A percentile compares a stretch with the other conserved stretches of the same genome.
Evolutionary conservation across 2,113 vertebrate species (phyloP).

Genomic region (Python bivittatus): DNA sequence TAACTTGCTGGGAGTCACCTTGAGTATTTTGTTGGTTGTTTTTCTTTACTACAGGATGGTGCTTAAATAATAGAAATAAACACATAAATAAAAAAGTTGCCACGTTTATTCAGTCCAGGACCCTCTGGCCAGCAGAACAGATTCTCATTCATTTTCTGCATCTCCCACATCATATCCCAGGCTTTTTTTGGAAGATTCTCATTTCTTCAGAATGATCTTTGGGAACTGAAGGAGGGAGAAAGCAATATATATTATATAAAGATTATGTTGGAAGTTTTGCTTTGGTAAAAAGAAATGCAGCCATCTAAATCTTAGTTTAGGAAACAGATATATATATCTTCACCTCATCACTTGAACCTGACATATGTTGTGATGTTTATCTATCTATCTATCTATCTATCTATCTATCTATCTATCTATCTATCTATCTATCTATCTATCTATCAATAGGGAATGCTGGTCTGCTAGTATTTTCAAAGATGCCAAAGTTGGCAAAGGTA

Average conservation of each 20-base stretch:
- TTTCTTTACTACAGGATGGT: background rate
- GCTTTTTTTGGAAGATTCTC: background rate
- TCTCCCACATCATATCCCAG: background rate
- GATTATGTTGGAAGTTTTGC: background rate
- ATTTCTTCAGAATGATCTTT: background rate
- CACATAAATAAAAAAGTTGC: background rate
- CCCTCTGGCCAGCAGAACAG: background rate
- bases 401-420: too few relatives aligned
- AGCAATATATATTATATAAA: background rate
- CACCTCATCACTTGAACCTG: background rate
- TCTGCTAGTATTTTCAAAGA: background rate
- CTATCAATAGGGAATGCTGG: background rate
- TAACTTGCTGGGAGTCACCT: background rate
- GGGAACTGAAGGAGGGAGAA: background rate
- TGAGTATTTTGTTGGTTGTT: background rate
- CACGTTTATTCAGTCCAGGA: background rate
- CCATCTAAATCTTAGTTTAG: background rate
- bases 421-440: too few relatives aligned
- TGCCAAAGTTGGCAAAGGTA: background rate
- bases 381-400: too few relatives aligned
- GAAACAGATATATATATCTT: background rate
- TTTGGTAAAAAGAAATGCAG: background rate
- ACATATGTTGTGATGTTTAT: rapidly evolving
- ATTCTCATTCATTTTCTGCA: background rate
- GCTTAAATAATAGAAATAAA: background rate